A percentile compares a stretch with the other conserved stretches of the same genome.
phyloP scores from a whole-genome alignment of 1,140 invertebrate species.

The Planococcus citri region DNA sequence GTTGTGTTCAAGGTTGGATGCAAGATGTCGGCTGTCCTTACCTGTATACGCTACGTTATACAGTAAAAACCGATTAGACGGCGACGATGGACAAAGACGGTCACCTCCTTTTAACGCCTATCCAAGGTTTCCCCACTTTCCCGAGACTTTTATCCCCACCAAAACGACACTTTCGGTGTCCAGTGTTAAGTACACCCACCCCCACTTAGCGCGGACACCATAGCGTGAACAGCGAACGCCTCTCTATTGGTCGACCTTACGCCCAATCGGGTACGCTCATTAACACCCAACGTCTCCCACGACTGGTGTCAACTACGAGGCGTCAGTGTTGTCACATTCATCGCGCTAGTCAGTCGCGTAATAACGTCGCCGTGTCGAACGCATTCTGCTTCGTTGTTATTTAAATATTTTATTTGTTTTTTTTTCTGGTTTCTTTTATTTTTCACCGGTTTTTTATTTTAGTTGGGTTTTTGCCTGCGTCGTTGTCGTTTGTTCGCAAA shows the following conservation, averaged over 20 bases:
- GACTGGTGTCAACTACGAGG: slow-evolving; percentile 13
- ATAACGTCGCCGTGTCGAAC: background rate
- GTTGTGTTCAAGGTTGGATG: too few relatives aligned
- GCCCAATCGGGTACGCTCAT: slow-evolving; percentile 15
- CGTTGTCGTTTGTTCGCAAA: too few relatives aligned
- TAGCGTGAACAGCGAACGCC: slow-evolving; percentile 15
- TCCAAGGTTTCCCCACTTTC: slow-evolving; percentile 14
- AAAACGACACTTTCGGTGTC: slow-evolving; percentile 12
- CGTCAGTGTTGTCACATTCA: slow-evolving; percentile 18
- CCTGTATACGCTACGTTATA: too few relatives aligned
- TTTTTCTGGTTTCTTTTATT: background rate
- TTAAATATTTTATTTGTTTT: slow-evolving; percentile 6
- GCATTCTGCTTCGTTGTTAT: slow-evolving; percentile 5
- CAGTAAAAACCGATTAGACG: slow-evolving; percentile 13
- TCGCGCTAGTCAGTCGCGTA: slow-evolving; percentile 11
- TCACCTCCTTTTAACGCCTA: slow-evolving; percentile 18
- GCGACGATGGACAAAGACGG: slow-evolving; percentile 18
- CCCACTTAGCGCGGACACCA: slow-evolving; percentile 19
- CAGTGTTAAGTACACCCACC: slow-evolving; percentile 17
- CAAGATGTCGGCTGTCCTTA: too few relatives aligned
- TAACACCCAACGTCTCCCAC: slow-evolving; percentile 19
- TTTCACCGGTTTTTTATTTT: background rate
- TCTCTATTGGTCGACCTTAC: slow-evolving; percentile 18
- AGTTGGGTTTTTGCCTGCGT: background rate
- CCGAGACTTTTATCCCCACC: slow-evolving; percentile 14